Conservation (phyloP, 2,888 invertebrate species). For the Andrena bucephala region DNA sequence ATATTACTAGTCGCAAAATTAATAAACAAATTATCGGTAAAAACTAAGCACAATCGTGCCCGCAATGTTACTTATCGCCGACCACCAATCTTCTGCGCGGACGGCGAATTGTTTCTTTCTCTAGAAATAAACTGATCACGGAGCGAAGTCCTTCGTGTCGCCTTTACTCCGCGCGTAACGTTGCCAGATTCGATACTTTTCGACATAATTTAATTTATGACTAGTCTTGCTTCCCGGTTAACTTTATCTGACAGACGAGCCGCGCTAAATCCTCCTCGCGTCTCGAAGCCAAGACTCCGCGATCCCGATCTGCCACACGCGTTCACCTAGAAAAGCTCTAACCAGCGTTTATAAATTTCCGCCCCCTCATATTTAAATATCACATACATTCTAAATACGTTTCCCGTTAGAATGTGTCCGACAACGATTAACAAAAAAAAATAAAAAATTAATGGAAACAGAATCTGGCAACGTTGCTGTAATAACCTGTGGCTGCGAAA, state of each 20-base stretch:
- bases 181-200: slow-evolving; percentile 67
- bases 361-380: slow-evolving; percentile 42
- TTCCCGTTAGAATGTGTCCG: slow-evolving; percentile 49
- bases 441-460: slow-evolving; percentile 35
- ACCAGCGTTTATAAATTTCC: slow-evolving; percentile 57
- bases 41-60: slow-evolving; percentile 58
- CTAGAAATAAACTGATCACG: slow-evolving; percentile 46
- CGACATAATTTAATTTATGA: slow-evolving; percentile 60
- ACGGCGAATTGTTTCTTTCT: slow-evolving; percentile 25
- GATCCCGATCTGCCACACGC: slow-evolving; percentile 57
- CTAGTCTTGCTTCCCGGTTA: slow-evolving; percentile 60
- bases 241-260: slow-evolving; percentile 63
- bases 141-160: slow-evolving; percentile 49
- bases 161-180: slow-evolving; percentile 51
- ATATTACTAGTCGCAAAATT: slow-evolving; percentile 48
- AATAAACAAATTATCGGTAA: slow-evolving; percentile 61
- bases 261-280: slow-evolving; percentile 23
- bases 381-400: slow-evolving; percentile 42
- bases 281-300: slow-evolving; percentile 25
- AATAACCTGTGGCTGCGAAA: slow-evolving; percentile 58
- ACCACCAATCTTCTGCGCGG: slow-evolving; percentile 30
- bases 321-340: slow-evolving; percentile 59
- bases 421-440: slow-evolving; percentile 47
- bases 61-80: slow-evolving; percentile 32
- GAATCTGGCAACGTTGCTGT: slow-evolving; percentile 69